These are phyloP conservation scores for Pantherophis alleghaniensis DNA, from an alignment of 2,797 vertebrate genomes.

Conservation along the genomic window DNA sequence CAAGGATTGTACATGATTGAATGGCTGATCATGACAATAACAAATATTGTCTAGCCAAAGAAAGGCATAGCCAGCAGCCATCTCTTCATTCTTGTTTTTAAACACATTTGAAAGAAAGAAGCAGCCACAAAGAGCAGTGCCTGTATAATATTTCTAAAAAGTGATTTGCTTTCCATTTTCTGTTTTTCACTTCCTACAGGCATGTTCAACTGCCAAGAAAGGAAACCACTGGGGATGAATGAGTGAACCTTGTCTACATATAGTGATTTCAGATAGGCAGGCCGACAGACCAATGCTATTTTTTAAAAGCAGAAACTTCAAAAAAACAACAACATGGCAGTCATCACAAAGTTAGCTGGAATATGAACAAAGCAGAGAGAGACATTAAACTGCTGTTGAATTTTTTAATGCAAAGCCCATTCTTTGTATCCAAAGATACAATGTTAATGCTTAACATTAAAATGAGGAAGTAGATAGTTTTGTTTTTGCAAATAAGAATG, in stretches of 20 bases:
- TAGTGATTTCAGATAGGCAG: neutral
- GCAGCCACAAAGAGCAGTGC: neutral
- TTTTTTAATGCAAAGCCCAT: neutral
- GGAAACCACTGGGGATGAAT: neutral
- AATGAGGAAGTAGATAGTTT: neutral
- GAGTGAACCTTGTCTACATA: neutral
- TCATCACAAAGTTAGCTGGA: neutral
- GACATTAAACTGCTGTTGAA: neutral
- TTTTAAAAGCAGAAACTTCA: neutral
- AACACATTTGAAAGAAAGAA: neutral
- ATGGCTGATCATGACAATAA: neutral
- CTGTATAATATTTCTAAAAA: neutral
- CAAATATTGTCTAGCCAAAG: neutral
- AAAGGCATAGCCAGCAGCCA: neutral
- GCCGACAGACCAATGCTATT: neutral
- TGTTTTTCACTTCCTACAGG: neutral
- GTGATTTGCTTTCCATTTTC: neutral
- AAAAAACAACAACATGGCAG: neutral
- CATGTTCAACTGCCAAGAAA: neutral
- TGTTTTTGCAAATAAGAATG: neutral
- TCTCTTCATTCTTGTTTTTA: neutral
- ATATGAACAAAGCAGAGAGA: neutral
- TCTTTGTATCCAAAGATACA: neutral
- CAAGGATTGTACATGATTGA: too few relatives aligned
- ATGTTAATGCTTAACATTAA: neutral